Base-by-base conservation (phyloP, 2,797 vertebrate genomes). In the Siniperca scherzeri region DNA sequence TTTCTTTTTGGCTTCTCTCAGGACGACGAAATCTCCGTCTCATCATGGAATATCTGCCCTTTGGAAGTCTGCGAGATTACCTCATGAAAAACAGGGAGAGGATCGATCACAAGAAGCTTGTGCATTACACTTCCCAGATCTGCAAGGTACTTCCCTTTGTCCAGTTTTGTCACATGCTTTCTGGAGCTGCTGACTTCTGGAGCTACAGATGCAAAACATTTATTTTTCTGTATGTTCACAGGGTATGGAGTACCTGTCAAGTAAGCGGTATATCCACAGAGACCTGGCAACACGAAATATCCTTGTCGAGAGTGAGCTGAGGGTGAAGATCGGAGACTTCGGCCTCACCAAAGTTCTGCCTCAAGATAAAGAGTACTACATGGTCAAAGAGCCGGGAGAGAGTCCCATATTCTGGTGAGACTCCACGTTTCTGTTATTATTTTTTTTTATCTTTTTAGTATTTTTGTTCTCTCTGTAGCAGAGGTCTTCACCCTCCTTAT, bases 301-400 rank as follows among this genome's bases (percentile, higher is more conserved):
- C 92, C 96, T 99, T 14, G 98, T 99, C 75, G 98, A 99, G 92
- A 99, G 97, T 59, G 98, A 99, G 93, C 95, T 96, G 80, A 94
- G 97, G 92, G 98, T 99, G 77, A 99, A 99, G 96, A 99, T 99
- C 57, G 98, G 98, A 84, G 98, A 99, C 89, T 99, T 99, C 81
- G 98, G 98, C 30, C 96, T 99, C 88, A 99, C 98, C 2, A 99
- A 99, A 94, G 96, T 99, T 57, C 95, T 99, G 84, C 98, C 98
- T 53, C 98, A 98, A 94, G 98, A 98, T 89, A 99, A 99, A 90
- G 98, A 99, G 81, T 99, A 99, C 91, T 99, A 99, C 94, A 99
- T 98, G 93, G 98, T 99, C 17, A 97, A 97, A 86, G 97, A 99
- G 88, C 98, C 98, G 6, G 98, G 98, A 71, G 98, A 99, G 94